These are phyloP conservation scores for Fregetta grallaria DNA, from an alignment of 2,113 vertebrate species.

Conservation along the genomic window DNA sequence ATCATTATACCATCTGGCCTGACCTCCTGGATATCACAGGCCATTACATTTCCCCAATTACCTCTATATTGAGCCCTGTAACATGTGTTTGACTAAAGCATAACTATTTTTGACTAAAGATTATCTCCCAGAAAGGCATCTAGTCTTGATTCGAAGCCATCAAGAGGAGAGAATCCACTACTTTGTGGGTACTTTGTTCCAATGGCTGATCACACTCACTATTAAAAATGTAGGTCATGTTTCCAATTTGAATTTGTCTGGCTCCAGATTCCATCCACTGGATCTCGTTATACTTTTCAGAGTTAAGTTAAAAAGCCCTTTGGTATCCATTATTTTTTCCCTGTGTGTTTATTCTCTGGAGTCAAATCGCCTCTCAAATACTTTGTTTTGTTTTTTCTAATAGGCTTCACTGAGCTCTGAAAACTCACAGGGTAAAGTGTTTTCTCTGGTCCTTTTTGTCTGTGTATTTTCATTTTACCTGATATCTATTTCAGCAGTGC, in stretches of 20 bases:
- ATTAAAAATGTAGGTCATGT: constrained; percentile 58
- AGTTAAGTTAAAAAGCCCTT: constrained; percentile 28
- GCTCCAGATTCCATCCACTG: neutral
- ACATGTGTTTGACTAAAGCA: constrained; percentile 56
- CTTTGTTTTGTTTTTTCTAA: neutral
- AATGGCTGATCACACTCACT: constrained; percentile 3
- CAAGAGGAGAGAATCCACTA: constrained; percentile 27
- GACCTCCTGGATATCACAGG: constrained; percentile 59
- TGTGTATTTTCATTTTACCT: neutral
- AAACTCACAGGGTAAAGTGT: neutral
- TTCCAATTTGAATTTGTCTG: constrained; percentile 48
- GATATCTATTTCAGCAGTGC: neutral
- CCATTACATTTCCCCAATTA: constrained; percentile 63
- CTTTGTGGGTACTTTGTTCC: constrained; percentile 32
- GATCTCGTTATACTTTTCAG: constrained; percentile 12
- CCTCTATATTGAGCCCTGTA: constrained; percentile 6
- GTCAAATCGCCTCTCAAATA: neutral
- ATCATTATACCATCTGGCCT: constrained; percentile 66
- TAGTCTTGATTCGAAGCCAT: constrained; percentile 32
- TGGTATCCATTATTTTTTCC: constrained; percentile 14
- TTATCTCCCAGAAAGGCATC: constrained; percentile 44
- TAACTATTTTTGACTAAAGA: constrained; percentile 61
- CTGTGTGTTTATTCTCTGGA: neutral
- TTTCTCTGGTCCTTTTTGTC: neutral
- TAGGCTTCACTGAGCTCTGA: neutral